A percentile compares a stretch with the other conserved stretches of the same genome.
Conservation (phyloP, 2,797 vertebrate species). For the Sciaenops ocellatus region DNA sequence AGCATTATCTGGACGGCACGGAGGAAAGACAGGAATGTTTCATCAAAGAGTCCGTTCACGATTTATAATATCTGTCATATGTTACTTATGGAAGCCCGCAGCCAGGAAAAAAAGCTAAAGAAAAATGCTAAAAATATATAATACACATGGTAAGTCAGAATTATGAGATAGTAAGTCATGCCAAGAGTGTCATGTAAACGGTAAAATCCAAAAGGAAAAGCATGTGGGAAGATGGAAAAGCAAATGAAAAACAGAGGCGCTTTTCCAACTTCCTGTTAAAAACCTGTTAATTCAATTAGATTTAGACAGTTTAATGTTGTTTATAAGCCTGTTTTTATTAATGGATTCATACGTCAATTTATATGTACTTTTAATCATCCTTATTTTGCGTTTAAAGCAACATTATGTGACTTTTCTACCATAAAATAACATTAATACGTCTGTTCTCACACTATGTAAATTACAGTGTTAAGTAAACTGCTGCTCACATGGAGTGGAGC, state of each 20-base stretch:
- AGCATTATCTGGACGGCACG: constrained; percentile 16
- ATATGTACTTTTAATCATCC: neutral
- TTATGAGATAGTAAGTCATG: neutral
- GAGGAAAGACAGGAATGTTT: constrained; percentile 24
- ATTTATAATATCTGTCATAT: constrained; percentile 2
- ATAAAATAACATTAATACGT: no score
- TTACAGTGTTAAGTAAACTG: no score
- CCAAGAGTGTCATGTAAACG: neutral
- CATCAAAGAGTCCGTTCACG: constrained; percentile 6
- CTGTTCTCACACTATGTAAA: no score
- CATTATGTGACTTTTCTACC: no score
- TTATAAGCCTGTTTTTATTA: neutral
- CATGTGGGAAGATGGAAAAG: neutral
- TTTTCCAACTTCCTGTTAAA: neutral
- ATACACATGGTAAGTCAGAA: neutral
- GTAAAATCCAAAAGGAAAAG: neutral
- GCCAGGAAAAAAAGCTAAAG: neutral
- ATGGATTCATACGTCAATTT: neutral
- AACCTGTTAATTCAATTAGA: neutral
- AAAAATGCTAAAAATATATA: constrained; percentile 7
- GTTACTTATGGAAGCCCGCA: neutral
- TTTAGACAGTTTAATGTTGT: neutral
- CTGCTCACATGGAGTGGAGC: no score
- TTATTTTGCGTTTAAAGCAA: neutral
- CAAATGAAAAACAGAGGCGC: neutral